Percentiles rank a stretch among this genome's conserved stretches.
phyloP scores from a whole-genome alignment of 2,113 vertebrate genomes.

The Muntiacus muntjak region DNA sequence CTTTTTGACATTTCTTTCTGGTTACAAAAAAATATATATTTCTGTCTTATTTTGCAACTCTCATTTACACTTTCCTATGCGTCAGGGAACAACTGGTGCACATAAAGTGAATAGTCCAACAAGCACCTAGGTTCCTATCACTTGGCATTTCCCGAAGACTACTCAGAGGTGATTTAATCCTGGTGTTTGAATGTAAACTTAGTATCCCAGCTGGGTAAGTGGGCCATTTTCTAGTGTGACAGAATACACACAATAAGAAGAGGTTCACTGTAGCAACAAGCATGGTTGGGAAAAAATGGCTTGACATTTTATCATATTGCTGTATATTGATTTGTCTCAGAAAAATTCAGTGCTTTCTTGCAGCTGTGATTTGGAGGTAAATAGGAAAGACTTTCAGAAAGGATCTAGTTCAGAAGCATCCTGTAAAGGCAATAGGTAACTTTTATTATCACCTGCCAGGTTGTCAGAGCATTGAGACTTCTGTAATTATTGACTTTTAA shows the following conservation, averaged over 20 bases:
- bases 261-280: conserved; percentile 16
- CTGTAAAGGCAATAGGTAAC: neutral
- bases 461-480: neutral
- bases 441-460: conserved; percentile 33
- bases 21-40: neutral
- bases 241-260: neutral
- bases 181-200: neutral
- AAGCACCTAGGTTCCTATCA: neutral
- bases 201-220: neutral
- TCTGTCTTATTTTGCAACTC: neutral
- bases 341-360: conserved; percentile 56
- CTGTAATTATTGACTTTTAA: conserved; percentile 26
- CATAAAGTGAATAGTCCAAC: neutral
- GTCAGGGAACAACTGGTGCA: neutral
- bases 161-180: neutral
- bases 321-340: conserved; percentile 64
- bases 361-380: conserved; percentile 33
- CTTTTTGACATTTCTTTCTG: neutral
- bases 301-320: conserved; percentile 52
- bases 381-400: conserved; percentile 3
- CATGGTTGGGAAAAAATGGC: neutral
- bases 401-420: neutral
- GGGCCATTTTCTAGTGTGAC: neutral
- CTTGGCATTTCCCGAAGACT: neutral
- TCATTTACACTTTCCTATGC: neutral